phyloP scores from a whole-genome alignment of 1,140 invertebrate species.

The Bombus consobrinus region DNA sequence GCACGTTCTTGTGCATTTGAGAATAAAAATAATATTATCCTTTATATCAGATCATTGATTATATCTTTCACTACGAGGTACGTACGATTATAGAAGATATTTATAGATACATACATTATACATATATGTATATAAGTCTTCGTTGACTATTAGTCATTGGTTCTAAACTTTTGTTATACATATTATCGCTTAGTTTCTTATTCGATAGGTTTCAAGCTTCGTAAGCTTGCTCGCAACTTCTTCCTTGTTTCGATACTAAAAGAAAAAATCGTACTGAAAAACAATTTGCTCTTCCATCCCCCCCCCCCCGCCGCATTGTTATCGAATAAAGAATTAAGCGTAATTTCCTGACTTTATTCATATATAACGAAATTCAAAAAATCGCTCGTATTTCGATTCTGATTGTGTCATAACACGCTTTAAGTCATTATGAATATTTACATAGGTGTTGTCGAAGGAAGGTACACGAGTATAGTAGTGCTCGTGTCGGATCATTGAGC shows the following conservation, averaged over 20 bases:
- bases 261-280: neutral
- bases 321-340: slow-evolving; percentile 18
- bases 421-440: slow-evolving; percentile 58
- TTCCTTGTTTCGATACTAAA: too few species aligned
- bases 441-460: slow-evolving; percentile 57
- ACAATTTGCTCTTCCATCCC: neutral
- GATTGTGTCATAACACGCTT: neutral
- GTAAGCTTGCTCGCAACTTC: neutral
- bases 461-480: slow-evolving; percentile 34
- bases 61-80: slow-evolving; percentile 23
- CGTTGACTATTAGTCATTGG: slow-evolving; percentile 9
- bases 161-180: slow-evolving; percentile 9
- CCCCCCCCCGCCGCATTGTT: too few species aligned
- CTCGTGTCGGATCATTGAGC: slow-evolving; percentile 60
- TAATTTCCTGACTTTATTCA: neutral
- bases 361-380: neutral
- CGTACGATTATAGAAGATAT: slow-evolving; percentile 39
- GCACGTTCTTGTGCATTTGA: slow-evolving; percentile 5
- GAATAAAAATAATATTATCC: slow-evolving; percentile 37
- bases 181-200: neutral
- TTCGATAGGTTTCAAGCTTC: neutral
- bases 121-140: slow-evolving; percentile 49
- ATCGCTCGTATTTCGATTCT: neutral
- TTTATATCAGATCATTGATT: slow-evolving; percentile 18
- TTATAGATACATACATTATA: slow-evolving; percentile 53